Base-by-base conservation (phyloP, 2,797 vertebrate species). In the Cuniculus paca region DNA sequence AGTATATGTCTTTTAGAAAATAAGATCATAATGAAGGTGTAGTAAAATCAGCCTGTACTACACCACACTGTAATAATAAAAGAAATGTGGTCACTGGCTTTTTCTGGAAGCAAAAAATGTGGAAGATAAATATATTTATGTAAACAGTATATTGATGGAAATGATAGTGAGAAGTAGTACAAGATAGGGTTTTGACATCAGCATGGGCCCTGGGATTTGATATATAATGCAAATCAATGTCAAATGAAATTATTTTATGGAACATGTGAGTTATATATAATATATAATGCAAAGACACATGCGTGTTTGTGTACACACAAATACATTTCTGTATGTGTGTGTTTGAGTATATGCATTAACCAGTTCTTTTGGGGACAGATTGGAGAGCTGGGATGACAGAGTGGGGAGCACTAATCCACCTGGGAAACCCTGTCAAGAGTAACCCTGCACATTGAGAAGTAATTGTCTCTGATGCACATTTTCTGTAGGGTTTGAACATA, bases 401-500 rank as follows among this genome's bases (percentile, higher is more conserved):
- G 34, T 68, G 12, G 3, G 78, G 36, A 82, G n/a, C 79, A 74
- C 65, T 50, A 56, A 13, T 36, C 14, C 20, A 20, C 12, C 19
- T 14, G 54, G 48, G 39, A 84, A 84, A 31, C 22, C 58, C n/a
- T 26, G 13, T 78, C 39, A 56, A 85, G 4, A 14, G 74, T 11
- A 70, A 9, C 16, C 50, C 56, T 2, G 8, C 24, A 28, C 24
- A 48, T 3, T 6, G 72, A 75, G 72, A 48, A 48, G 26, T 16
- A 16, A 75, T 31, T 75, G 42, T 31, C 42, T 9, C 48, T 3
- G 6, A 48, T 45, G 6, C 13, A 54, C 74, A 84, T 95, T 91
- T 95, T 95, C 65, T 88, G 36, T 5, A 14, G 19, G 42, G n/a
- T 26, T 60, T 85, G 84, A 78, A 91, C 77, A 84, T 81, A 93